phyloP scores from a whole-genome alignment of 2,113 vertebrate genomes.

The Oncorhynchus keta region DNA sequence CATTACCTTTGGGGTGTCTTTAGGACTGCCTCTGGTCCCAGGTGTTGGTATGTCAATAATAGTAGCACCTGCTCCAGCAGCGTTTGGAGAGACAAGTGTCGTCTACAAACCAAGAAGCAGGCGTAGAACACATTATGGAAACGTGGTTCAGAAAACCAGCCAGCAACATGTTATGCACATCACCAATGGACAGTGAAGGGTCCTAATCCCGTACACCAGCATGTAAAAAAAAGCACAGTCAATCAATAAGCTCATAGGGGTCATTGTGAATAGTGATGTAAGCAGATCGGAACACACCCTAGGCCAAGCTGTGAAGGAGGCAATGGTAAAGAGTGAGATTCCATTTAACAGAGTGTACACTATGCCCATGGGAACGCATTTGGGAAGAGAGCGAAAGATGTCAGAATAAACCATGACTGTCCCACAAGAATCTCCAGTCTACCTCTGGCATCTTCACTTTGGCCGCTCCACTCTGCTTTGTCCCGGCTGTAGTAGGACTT shows the following conservation, averaged over 20 bases:
- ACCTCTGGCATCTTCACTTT: conserved; percentile 54
- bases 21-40: conserved; percentile 18
- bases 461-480: conserved; percentile 39
- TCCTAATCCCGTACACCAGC: conserved; percentile 4
- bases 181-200: neutral
- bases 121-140: conserved; percentile 29
- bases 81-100: conserved; percentile 42
- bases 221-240: too few relatives aligned
- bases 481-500: conserved; percentile 29
- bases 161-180: neutral
- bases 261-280: too few relatives aligned
- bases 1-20: conserved; percentile 32
- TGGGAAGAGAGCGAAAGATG: too few relatives aligned
- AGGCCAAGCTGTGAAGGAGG: too few relatives aligned
- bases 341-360: too few relatives aligned
- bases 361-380: too few relatives aligned
- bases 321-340: too few relatives aligned
- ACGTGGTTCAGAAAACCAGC: conserved; percentile 27
- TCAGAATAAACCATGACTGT: neutral
- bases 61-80: conserved; percentile 25
- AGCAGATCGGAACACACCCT: too few relatives aligned
- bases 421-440: conserved; percentile 31
- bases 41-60: conserved; percentile 54
- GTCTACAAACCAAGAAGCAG: conserved; percentile 55
- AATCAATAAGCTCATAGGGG: too few relatives aligned